Evolutionary conservation across 2,113 vertebrate genomes (phyloP).

Genomic region (Clarias batrachus): DNA sequence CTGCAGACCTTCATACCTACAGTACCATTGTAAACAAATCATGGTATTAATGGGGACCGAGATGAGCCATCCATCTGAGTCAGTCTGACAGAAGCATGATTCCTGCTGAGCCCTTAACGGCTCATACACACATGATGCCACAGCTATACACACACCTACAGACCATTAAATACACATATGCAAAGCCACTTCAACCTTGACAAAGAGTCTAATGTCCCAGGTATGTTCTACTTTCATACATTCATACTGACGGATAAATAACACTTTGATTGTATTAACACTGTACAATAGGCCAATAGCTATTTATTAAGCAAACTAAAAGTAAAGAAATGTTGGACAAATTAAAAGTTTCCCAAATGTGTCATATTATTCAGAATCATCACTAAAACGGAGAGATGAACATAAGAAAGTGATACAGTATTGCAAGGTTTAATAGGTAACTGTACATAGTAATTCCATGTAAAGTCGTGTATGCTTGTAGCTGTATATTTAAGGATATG

Average conservation of each 20-base stretch:
- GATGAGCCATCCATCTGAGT: slow-evolving; percentile 62
- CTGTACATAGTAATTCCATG: not conserved
- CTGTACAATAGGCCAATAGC: not conserved
- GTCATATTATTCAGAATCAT: not conserved
- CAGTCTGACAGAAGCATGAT: slow-evolving; percentile 58
- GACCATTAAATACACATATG: slow-evolving; percentile 51
- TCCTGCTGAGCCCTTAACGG: slow-evolving; percentile 55
- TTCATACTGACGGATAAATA: not conserved
- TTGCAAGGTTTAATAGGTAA: not conserved
- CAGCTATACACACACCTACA: slow-evolving; percentile 42
- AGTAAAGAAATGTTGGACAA: not conserved
- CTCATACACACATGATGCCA: slow-evolving; percentile 46
- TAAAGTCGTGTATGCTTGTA: not conserved
- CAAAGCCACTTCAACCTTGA: slow-evolving; percentile 18
- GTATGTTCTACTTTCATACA: not conserved
- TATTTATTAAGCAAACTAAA: not conserved
- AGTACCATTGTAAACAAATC: slow-evolving; percentile 65
- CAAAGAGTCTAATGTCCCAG: not conserved
- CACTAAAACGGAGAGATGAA: not conserved
- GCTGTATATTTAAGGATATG: not conserved
- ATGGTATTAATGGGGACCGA: slow-evolving; percentile 61
- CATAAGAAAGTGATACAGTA: not conserved
- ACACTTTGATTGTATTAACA: not conserved
- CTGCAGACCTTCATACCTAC: slow-evolving; percentile 49
- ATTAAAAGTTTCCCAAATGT: not conserved